A percentile compares a stretch with the other conserved stretches of the same genome.
Conservation (phyloP, 2,797 vertebrate genomes). For the Triplophysa yarkandensis region DNA sequence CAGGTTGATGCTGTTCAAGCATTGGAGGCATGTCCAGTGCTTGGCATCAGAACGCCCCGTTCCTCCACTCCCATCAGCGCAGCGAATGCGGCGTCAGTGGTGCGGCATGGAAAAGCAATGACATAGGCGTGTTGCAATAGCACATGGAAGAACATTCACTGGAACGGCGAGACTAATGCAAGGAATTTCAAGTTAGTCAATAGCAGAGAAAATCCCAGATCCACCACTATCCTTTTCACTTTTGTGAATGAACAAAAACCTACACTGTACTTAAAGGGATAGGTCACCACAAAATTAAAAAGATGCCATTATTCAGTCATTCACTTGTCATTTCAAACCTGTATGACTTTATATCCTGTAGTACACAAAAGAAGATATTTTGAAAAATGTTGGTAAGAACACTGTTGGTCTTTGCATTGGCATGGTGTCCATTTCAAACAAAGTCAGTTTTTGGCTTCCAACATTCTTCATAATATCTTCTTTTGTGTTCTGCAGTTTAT, state of each 20-base stretch:
- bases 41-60: slow-evolving; percentile 43
- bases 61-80: slow-evolving; percentile 61
- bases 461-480: too few species aligned
- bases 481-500: too few species aligned
- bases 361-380: too few species aligned
- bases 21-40: slow-evolving; percentile 33
- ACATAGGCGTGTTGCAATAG: slow-evolving; percentile 80
- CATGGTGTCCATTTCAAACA: too few species aligned
- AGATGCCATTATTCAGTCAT: too few species aligned
- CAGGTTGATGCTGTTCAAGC: slow-evolving; percentile 44
- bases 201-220: not conserved
- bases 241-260: not conserved
- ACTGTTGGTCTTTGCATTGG: too few species aligned
- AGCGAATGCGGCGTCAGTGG: slow-evolving; percentile 69
- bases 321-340: too few species aligned
- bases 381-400: too few species aligned
- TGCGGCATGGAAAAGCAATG: slow-evolving; percentile 81
- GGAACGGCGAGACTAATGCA: slow-evolving; percentile 47
- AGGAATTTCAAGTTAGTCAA: not conserved
- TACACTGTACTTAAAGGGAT: not conserved
- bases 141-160: slow-evolving; percentile 73
- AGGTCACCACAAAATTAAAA: too few species aligned
- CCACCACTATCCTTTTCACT: not conserved
- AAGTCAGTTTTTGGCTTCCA: too few species aligned
- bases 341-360: too few species aligned